These are phyloP conservation scores for Hydrocynus forskahlii DNA, from an alignment of 2,797 vertebrate genomes.

Conservation along the genomic window DNA sequence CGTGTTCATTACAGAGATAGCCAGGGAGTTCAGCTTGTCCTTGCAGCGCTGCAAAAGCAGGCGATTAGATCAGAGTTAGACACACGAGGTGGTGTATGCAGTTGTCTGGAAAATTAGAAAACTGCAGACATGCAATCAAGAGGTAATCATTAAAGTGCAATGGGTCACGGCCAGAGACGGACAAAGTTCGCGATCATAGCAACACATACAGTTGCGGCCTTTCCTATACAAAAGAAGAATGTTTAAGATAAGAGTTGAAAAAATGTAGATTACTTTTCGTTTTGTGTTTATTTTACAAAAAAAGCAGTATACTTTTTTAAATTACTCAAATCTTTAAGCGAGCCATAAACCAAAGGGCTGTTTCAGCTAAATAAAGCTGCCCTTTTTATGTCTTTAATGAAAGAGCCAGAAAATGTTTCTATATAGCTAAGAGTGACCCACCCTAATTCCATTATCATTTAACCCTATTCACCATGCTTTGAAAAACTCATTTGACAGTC, in stretches of 20 bases:
- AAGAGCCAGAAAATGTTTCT: conserved; percentile 22
- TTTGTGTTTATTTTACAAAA: too few species aligned
- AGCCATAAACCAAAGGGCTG: too few species aligned
- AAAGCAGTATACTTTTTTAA: too few species aligned
- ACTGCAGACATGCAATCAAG: conserved; percentile 23
- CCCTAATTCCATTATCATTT: conserved; percentile 34
- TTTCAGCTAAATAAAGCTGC: too few species aligned
- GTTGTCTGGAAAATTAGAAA: conserved; percentile 32
- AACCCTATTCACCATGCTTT: not conserved
- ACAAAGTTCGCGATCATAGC: conserved; percentile 28
- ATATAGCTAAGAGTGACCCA: conserved; percentile 27
- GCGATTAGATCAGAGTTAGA: conserved; percentile 38
- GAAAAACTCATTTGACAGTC: conserved; percentile 36
- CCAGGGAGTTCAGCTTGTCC: conserved; percentile 95
- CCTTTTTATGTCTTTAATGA: conserved; percentile 2
- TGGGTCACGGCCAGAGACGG: conserved; percentile 9
- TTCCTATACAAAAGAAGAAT: not conserved
- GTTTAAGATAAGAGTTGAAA: too few species aligned
- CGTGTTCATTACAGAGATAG: conserved; percentile 99
- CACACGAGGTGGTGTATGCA: conserved; percentile 18
- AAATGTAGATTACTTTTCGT: too few species aligned
- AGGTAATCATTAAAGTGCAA: conserved; percentile 31
- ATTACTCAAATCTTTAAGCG: too few species aligned
- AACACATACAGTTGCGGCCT: not conserved
- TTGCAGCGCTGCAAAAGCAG: conserved; percentile 87